phyloP scores from a whole-genome alignment of 1,140 invertebrate species.

The Meloidogyne floridensis region DNA sequence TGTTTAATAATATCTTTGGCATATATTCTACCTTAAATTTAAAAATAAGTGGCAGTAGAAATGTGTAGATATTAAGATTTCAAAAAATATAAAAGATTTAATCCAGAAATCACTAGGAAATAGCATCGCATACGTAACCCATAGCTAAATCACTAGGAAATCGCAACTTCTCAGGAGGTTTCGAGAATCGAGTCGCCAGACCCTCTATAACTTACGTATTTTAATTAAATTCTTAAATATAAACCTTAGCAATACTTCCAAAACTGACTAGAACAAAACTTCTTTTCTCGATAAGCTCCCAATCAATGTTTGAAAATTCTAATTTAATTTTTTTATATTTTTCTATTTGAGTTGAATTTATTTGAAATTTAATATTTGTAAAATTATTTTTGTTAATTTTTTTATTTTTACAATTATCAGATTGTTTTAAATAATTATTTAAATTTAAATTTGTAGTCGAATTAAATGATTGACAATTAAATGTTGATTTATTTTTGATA shows the following conservation, averaged over 20 bases:
- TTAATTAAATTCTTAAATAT: conserved; percentile 9
- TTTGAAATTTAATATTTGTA: background rate
- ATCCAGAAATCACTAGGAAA: too few relatives aligned
- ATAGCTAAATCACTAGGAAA: too few relatives aligned
- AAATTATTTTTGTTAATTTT: too few relatives aligned
- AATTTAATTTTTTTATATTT: conserved; percentile 32
- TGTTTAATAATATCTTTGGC: conserved; percentile 42
- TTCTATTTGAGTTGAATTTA: background rate
- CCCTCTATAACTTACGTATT: too few relatives aligned
- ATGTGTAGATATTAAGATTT: too few relatives aligned
- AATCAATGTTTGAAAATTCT: conserved; percentile 52
- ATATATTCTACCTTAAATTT: conserved; percentile 52
- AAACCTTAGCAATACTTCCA: conserved; percentile 59
- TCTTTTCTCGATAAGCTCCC: conserved; percentile 42
- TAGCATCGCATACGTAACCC: too few relatives aligned
- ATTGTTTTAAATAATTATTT: background rate
- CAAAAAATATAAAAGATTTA: background rate
- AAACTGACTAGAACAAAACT: conserved; percentile 57
- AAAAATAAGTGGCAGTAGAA: background rate
- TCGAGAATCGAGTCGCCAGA: too few relatives aligned
- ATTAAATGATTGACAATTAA: conserved; percentile 11
- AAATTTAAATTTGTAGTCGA: background rate
- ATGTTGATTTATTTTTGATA: background rate
- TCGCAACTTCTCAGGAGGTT: too few relatives aligned
- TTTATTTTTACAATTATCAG: too few relatives aligned